A percentile compares a stretch with the other conserved stretches of the same genome.
Conservation (phyloP, 2,888 invertebrate genomes). For the Baronia brevicornis region DNA sequence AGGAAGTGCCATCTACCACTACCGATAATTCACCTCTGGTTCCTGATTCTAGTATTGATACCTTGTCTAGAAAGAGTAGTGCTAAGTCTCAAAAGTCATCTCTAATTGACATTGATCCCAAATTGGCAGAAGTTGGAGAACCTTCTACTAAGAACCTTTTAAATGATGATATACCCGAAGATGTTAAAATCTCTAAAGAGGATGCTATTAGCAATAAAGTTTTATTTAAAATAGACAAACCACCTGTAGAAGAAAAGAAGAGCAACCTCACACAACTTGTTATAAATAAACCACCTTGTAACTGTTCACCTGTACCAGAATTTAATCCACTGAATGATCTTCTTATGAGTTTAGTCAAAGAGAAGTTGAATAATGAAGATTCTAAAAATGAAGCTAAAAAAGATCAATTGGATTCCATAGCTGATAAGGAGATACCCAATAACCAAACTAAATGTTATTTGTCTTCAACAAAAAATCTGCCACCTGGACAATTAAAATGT, state of each 20-base stretch:
- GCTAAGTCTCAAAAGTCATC: slow-evolving; percentile 74
- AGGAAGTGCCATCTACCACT: slow-evolving; percentile 48
- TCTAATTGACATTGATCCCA: slow-evolving; percentile 45
- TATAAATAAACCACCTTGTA: slow-evolving; percentile 61
- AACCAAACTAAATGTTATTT: slow-evolving; percentile 81
- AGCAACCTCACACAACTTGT: slow-evolving; percentile 59
- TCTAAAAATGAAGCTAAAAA: slow-evolving; percentile 78
- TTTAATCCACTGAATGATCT: slow-evolving; percentile 68
- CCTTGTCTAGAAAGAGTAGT: slow-evolving; percentile 71
- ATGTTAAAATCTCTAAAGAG: slow-evolving; percentile 58
- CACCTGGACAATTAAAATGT: slow-evolving; percentile 94
- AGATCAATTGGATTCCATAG: slow-evolving; percentile 60
- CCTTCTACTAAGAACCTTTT: slow-evolving; percentile 54
- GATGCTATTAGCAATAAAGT: slow-evolving; percentile 68
- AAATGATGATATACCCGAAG: slow-evolving; percentile 53
- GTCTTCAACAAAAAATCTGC: slow-evolving; percentile 81
- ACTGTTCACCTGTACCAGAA: slow-evolving; percentile 61
- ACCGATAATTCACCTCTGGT: slow-evolving; percentile 32
- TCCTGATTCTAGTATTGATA: slow-evolving; percentile 38
- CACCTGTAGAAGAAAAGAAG: slow-evolving; percentile 54
- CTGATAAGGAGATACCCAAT: slow-evolving; percentile 79
- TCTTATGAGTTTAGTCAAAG: slow-evolving; percentile 68
- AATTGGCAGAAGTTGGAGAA: slow-evolving; percentile 44
- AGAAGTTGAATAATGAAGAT: slow-evolving; percentile 77
- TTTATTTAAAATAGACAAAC: slow-evolving; percentile 59